phyloP scores from a whole-genome alignment of 2,113 vertebrate species.

The Ondatra zibethicus region DNA sequence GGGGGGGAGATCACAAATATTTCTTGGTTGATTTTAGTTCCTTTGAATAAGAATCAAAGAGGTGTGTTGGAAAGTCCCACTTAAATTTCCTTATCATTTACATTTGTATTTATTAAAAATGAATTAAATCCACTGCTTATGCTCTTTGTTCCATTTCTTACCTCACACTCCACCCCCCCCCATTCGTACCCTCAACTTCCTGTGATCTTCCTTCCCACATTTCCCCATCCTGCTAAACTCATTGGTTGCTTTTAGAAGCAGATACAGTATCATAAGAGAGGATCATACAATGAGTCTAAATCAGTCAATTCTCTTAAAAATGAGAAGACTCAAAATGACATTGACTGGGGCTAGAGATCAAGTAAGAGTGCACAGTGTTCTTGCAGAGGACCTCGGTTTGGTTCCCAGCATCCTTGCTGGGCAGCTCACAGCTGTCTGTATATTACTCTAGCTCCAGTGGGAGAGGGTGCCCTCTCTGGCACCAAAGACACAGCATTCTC shows the following conservation, averaged over 20 bases:
- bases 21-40: slow-evolving; percentile 7
- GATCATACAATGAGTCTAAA: background rate
- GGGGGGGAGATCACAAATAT: background rate
- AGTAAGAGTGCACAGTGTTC: no score
- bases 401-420: no score
- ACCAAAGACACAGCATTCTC: background rate
- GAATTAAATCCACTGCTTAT: background rate
- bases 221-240: background rate
- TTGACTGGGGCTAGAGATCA: background rate
- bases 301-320: background rate
- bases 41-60: background rate
- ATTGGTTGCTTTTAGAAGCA: background rate
- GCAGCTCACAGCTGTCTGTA: no score
- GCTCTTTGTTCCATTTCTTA: background rate
- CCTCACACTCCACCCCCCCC: background rate
- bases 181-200: background rate
- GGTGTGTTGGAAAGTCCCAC: background rate
- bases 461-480: background rate
- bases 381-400: no score
- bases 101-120: background rate
- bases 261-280: background rate
- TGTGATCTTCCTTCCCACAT: background rate
- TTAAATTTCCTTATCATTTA: background rate
- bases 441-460: background rate
- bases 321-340: background rate